Evolutionary conservation across 2,113 vertebrate species (phyloP).

Genomic region (Sturnira hondurensis): DNA sequence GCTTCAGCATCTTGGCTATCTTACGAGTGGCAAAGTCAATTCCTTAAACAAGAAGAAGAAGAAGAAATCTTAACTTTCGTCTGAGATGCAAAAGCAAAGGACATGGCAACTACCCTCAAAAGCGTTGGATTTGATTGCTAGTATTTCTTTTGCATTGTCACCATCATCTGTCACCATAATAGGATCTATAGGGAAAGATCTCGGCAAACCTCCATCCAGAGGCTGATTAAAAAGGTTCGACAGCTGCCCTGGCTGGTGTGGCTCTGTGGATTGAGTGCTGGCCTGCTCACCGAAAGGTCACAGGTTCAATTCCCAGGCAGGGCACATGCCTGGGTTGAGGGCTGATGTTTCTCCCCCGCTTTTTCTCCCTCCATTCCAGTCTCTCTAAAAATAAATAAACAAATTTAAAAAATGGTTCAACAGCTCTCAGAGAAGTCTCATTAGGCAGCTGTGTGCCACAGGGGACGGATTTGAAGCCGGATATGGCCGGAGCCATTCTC

Average conservation of each 20-base stretch:
- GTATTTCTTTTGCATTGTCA: not conserved
- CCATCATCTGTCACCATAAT: rapidly evolving
- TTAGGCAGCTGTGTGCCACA: not conserved
- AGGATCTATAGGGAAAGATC: not conserved
- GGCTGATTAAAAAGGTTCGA: not conserved
- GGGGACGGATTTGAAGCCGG: not conserved
- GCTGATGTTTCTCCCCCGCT: too few species aligned
- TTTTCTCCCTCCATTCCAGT: too few species aligned
- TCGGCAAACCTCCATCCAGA: not conserved
- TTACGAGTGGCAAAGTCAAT: slow-evolving; percentile 85
- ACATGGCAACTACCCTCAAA: not conserved
- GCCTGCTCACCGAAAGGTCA: too few species aligned
- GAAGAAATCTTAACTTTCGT: not conserved
- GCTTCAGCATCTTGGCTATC: slow-evolving; percentile 86
- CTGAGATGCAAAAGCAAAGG: not conserved
- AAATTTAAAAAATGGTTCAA: not conserved
- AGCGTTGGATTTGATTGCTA: not conserved
- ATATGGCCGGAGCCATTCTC: not conserved
- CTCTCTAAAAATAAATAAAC: too few species aligned
- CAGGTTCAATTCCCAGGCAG: too few species aligned
- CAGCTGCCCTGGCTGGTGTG: too few species aligned
- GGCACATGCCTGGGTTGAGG: too few species aligned
- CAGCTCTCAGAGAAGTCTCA: not conserved
- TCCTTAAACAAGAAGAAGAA: slow-evolving; percentile 74
- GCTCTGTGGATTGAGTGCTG: too few species aligned